Evolutionary conservation across 1,140 invertebrate species (phyloP), one percentile per base, ranked within the genome.

Genomic region (Bombus fervidus): DNA sequence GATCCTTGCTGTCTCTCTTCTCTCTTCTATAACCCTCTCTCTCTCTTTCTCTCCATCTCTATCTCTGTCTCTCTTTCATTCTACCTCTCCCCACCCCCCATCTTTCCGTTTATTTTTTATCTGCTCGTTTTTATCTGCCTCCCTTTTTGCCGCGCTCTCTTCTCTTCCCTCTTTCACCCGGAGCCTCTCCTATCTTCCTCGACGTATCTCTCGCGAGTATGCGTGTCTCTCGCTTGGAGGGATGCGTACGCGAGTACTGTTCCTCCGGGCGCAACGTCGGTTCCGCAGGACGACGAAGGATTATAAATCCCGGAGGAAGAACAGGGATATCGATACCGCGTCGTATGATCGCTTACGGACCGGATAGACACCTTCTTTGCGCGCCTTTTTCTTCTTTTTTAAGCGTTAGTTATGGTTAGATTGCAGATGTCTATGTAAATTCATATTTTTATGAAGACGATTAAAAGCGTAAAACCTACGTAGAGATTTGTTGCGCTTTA

Each of bases 301-400:
- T 85, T 79, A 68, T 87, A 87, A 87, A 87, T 87, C 81, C 68
- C 39, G 28, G 1, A 25, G 47, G 73, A 81, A 81, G 83, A 59
- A 31, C 22, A 3, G 74, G 85, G 75, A 84, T 84, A 78, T 78
- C 81, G 85, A 86, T 86, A 73, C 43, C 47, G 68, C 41, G 57
- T 15, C 22, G 69, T 62, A 81, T 81, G 80, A 81, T 81, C 69
- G 80, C 39, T 47, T 31, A 62, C 39, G 39, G 39, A 81, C 22
- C 47, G 53, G 69, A 73, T 62, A 53, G 69, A 81, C 79, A 59
- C 78, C 43, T 64, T 53, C 66, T 80, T 71, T 39, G 18, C 43
- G 43, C 41, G 75, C 37, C 37, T 53, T 28, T 62, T 77, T 59
- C 53, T 28, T 59, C 25, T 4, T 12, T 18, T 53, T 53, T 6